Conservation (phyloP, 2,113 vertebrate species). For the Proteles cristata region DNA sequence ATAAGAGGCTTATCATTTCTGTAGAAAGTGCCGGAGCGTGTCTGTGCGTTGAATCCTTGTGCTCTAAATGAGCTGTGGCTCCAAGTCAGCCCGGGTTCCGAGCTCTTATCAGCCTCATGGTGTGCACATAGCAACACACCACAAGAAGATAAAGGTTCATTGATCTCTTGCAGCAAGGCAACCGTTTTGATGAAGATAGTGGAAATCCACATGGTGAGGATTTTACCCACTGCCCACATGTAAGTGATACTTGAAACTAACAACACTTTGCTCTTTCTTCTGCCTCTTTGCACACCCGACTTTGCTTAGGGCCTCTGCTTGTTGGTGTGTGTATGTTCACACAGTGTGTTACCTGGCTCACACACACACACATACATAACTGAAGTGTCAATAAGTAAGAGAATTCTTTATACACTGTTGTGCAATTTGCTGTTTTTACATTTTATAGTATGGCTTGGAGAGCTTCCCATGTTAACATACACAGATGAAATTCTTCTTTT, state of each 20-base stretch:
- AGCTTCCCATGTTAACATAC: not conserved
- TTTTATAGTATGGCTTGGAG: not conserved
- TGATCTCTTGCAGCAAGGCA: not conserved
- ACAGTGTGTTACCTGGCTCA: not conserved
- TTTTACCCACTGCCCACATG: fast-evolving
- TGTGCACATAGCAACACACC: not conserved
- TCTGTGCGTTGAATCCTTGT: not conserved
- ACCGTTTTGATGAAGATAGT: not conserved
- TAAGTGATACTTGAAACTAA: not conserved
- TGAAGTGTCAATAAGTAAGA: not conserved
- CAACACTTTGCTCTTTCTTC: not conserved
- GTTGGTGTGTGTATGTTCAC: not conserved
- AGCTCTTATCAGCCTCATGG: not conserved
- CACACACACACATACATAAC: not conserved
- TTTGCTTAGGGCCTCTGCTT: not conserved
- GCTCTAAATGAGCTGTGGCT: constrained; percentile 39
- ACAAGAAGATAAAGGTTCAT: not conserved
- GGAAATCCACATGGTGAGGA: not conserved
- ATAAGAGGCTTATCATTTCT: constrained; percentile 54
- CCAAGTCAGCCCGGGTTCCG: not conserved
- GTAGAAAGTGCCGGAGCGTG: not conserved
- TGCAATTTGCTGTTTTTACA: not conserved
- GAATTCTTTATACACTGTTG: not conserved
- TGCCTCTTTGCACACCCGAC: fast-evolving
- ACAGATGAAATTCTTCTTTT: not conserved